A percentile compares a stretch with the other conserved stretches of the same genome.
Conservation (phyloP, 2,797 vertebrate genomes). For the Alauda arvensis region DNA sequence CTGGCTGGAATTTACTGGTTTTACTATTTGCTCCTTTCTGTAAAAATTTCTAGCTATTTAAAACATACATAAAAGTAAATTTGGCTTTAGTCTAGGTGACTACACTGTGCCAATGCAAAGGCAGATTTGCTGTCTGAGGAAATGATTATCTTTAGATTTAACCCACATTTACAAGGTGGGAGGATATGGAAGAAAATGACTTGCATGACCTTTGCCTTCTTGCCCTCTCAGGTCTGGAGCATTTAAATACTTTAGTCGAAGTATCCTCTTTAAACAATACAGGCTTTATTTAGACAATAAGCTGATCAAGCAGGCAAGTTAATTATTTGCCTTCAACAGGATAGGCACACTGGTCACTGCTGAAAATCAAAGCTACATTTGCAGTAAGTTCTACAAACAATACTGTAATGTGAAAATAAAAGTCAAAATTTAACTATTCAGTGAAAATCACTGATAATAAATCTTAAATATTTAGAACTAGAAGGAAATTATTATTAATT, state of each 20-base stretch:
- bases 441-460: background rate
- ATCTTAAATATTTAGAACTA: background rate
- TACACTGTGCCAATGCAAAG: background rate
- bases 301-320: slow-evolving; percentile 11
- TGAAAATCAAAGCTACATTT: slow-evolving; percentile 4
- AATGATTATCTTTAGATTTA: background rate
- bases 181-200: background rate
- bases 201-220: slow-evolving; percentile 35
- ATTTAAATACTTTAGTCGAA: slow-evolving; percentile 17
- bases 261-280: slow-evolving; percentile 27
- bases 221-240: background rate
- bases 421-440: background rate
- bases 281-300: slow-evolving; percentile 38
- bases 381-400: background rate
- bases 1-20: background rate
- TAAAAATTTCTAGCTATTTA: background rate
- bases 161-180: background rate
- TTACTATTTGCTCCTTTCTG: background rate
- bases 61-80: background rate
- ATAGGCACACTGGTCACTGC: background rate
- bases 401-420: background rate
- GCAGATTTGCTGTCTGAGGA: background rate
- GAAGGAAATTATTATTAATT: background rate
- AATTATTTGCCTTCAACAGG: slow-evolving; percentile 6
- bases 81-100: background rate